Evolutionary conservation across 2,888 invertebrate species (phyloP), one percentile per base, ranked within the genome.

Genomic region (Hemicrepidius hirtus): DNA sequence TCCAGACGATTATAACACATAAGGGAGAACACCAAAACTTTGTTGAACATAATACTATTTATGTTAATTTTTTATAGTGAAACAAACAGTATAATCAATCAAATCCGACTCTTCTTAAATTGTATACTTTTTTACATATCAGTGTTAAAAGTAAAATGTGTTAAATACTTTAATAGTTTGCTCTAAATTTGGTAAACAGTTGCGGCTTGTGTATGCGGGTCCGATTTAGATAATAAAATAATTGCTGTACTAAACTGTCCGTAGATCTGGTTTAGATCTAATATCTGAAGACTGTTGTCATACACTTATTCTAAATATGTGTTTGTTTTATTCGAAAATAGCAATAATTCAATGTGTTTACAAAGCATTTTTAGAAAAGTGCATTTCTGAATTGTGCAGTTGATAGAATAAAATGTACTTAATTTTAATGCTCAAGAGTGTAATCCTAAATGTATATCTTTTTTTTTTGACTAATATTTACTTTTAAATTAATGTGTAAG

Each of bases 271-370:
- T 49, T 57, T 73, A 68, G 73, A 72, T 72, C 72, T 72, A 65
- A 70, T 57, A 70, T 62, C 50, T 64, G 62, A 73, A 73, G 73
- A 73, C 73, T 73, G 73, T 73, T 49, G 65, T 70, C 53, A 67
- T 66, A 70, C 63, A 73, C 69, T 65, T 69, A 66, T 74, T 70
- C 66, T 69, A 71, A 74, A 68, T 67, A 74, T 67, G 74, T 71
- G 74, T 74, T 74, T 37, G 28, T 63, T 73, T 73, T 40, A 66
- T 72, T 59, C 46, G 37, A 72, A 78, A 79, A 84, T 85, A 85
- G 85, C 85, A 85, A 85, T 85, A 85, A 85, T 81, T 83, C 79
- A 81, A 81, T 83, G 83, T 84, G 76, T 77, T 75, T 75, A 76
- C 64, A 68, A 72, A 63, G 72, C 77, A 74, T 69, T 70, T 57